These are phyloP conservation scores for Callyntrura sp. DNA, from an alignment of 2,888 invertebrate genomes.

Conservation along the genomic window DNA sequence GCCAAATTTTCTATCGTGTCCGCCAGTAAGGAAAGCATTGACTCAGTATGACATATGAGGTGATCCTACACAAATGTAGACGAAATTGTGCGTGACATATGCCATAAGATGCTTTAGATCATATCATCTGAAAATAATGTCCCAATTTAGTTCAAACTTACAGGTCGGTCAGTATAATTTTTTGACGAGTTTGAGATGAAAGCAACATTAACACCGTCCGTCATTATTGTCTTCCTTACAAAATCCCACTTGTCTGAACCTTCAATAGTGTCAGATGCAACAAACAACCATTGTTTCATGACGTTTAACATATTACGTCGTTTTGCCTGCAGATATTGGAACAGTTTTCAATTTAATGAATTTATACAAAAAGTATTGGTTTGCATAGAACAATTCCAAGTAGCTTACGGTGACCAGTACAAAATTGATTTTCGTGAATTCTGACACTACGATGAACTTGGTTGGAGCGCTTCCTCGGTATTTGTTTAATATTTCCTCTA, in stretches of 20 bases:
- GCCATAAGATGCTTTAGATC: too few relatives aligned
- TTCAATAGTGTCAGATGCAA: slow-evolving; percentile 88
- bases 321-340: slow-evolving; percentile 87
- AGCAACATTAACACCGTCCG: slow-evolving; percentile 93
- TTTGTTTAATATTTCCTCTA: slow-evolving; percentile 77
- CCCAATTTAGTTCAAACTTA: slow-evolving; percentile 18
- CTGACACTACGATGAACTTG: slow-evolving; percentile 80
- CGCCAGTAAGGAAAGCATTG: slow-evolving; percentile 89
- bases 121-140: neutral
- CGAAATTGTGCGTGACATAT: too few relatives aligned
- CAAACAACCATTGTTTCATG: slow-evolving; percentile 93
- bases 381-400: too few relatives aligned
- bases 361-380: too few relatives aligned
- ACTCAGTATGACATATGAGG: slow-evolving; percentile 89
- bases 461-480: slow-evolving; percentile 62
- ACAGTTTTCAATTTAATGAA: too few relatives aligned
- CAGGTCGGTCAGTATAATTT: slow-evolving; percentile 86
- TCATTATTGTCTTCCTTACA: slow-evolving; percentile 85
- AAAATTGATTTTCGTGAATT: slow-evolving; percentile 78
- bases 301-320: slow-evolving; percentile 89
- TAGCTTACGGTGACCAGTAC: slow-evolving; percentile 79
- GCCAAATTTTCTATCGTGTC: slow-evolving; percentile 90
- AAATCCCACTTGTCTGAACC: slow-evolving; percentile 76
- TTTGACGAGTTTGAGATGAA: slow-evolving; percentile 90
- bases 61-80: slow-evolving; percentile 87